Conservation (phyloP, 2,888 invertebrate genomes). For the Acronicta psi region DNA sequence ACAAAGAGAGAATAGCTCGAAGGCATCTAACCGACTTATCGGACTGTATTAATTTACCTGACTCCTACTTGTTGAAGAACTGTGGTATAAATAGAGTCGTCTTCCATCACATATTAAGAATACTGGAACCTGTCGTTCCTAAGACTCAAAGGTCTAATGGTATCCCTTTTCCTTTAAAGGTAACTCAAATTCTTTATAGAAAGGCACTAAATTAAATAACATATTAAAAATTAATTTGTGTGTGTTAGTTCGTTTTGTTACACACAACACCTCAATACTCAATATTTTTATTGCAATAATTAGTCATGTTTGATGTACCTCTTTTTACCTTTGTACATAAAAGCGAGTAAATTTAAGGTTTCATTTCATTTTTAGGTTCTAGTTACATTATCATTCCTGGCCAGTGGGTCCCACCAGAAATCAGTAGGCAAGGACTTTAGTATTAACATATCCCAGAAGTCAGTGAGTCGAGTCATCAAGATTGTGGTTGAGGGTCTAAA, state of each 20-base stretch:
- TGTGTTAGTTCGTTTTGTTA: too few species aligned
- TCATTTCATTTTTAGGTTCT: constrained; percentile 60
- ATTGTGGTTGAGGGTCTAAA: constrained; percentile 73
- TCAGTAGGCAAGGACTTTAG: constrained; percentile 72
- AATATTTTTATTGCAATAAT: too few species aligned
- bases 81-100: constrained; percentile 68
- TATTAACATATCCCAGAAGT: constrained; percentile 73
- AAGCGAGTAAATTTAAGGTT: too few species aligned
- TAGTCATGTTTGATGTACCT: too few species aligned
- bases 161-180: constrained; percentile 75
- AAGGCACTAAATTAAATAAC: too few species aligned
- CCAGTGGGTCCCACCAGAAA: constrained; percentile 73
- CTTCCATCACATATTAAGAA: constrained; percentile 67
- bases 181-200: constrained; percentile 35
- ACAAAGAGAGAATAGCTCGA: constrained; percentile 65
- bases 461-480: constrained; percentile 72
- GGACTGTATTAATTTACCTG: constrained; percentile 68
- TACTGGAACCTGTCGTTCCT: constrained; percentile 72
- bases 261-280: too few species aligned
- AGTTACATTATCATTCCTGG: constrained; percentile 71
- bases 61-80: constrained; percentile 67
- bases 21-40: constrained; percentile 63
- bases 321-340: neutral
- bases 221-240: too few species aligned
- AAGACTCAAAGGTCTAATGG: constrained; percentile 73